Conservation (phyloP, 35 echinoderm and acorn worm species). For the Ptychodera flava region DNA sequence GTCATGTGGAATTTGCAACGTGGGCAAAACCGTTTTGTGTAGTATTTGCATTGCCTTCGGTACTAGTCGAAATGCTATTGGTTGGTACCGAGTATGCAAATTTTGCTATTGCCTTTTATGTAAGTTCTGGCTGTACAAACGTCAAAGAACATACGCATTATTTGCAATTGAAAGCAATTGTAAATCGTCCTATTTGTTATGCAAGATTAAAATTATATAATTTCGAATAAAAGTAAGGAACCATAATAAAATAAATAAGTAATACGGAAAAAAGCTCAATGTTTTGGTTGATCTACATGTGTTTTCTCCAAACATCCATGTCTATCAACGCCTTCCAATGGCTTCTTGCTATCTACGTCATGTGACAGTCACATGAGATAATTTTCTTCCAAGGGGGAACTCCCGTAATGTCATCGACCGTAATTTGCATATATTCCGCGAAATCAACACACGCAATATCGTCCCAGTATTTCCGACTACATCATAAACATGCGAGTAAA, state of each 20-base stretch:
- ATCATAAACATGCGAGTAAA: too few species aligned
- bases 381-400: not conserved
- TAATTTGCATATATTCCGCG: too few species aligned
- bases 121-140: not conserved
- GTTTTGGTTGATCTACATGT: not conserved
- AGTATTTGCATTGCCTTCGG: not conserved
- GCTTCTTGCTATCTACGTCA: not conserved
- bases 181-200: not conserved
- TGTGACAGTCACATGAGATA: not conserved
- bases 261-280: not conserved
- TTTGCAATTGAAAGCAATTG: not conserved
- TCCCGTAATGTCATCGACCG: not conserved
- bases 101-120: not conserved
- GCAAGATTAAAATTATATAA: not conserved
- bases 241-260: not conserved
- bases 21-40: not conserved
- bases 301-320: not conserved
- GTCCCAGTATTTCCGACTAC: too few species aligned
- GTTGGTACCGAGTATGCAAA: not conserved
- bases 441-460: too few species aligned
- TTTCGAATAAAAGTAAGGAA: not conserved
- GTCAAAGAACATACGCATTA: not conserved
- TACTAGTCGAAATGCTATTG: not conserved
- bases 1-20: not conserved
- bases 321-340: not conserved